Conservation (phyloP, 1,140 invertebrate genomes). For the Meloidogyne hapla region DNA sequence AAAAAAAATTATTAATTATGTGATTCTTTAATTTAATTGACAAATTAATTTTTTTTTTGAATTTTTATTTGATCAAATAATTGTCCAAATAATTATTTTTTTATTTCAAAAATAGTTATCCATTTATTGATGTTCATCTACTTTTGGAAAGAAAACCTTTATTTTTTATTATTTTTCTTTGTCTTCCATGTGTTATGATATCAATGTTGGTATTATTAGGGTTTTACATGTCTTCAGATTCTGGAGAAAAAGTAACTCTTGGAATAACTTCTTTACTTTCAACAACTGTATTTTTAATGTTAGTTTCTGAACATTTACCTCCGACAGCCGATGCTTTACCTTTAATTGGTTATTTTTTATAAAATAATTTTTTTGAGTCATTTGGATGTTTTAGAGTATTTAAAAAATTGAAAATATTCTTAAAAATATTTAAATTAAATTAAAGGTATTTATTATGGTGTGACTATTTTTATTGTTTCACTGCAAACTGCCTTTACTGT, state of each 20-base stretch:
- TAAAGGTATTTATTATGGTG: constrained; percentile 80
- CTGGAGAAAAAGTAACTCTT: constrained; percentile 76
- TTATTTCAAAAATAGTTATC: no score
- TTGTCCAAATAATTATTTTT: no score
- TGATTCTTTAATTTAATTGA: no score
- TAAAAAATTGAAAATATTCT: no score
- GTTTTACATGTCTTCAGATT: constrained; percentile 87
- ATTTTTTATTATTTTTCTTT: constrained; percentile 88
- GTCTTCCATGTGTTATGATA: constrained; percentile 83
- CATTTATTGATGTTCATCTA: constrained; percentile 73
- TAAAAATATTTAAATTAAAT: constrained; percentile 63
- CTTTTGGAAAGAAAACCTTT: constrained; percentile 73
- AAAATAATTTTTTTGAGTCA: constrained; percentile 15
- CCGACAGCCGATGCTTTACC: constrained; percentile 83
- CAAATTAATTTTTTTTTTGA: no score
- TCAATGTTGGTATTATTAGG: constrained; percentile 80
- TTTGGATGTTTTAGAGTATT: no score
- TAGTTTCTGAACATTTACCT: constrained; percentile 83
- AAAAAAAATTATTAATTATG: no score
- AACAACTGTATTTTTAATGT: constrained; percentile 90
- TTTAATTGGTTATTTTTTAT: constrained; percentile 74
- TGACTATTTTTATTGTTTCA: constrained; percentile 84
- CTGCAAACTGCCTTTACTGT: constrained; percentile 81
- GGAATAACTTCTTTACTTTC: constrained; percentile 83
- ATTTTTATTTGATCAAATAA: no score